Conservation (phyloP, 2,888 invertebrate species). For the Glyphotaelius pellucidus region DNA sequence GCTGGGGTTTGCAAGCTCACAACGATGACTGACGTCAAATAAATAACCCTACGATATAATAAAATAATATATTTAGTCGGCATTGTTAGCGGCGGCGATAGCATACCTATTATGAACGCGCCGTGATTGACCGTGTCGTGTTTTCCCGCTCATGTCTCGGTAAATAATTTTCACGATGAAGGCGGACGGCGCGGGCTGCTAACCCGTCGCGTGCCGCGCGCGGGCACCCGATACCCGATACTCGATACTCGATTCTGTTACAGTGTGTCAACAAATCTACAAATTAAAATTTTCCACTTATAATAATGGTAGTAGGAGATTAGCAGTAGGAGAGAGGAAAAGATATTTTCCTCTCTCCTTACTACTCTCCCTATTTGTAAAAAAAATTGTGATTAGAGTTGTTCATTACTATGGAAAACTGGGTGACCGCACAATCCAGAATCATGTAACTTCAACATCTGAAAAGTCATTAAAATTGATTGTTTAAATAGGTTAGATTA, state of each 20-base stretch:
- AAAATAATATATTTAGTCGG: background rate
- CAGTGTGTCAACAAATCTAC: background rate
- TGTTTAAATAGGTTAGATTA: no score
- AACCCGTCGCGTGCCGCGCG: slow-evolving; percentile 33
- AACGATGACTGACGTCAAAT: background rate
- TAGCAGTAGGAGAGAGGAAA: no score
- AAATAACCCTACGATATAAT: background rate
- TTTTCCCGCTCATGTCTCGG: slow-evolving; percentile 31
- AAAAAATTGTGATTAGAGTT: no score
- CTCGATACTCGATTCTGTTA: background rate
- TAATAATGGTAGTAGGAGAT: no score
- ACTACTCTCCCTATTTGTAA: no score
- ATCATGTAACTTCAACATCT: no score
- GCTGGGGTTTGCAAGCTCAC: background rate
- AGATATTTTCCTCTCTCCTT: no score
- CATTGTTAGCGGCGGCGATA: background rate
- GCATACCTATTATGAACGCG: background rate
- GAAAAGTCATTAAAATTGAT: no score
- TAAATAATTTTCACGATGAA: slow-evolving; percentile 44
- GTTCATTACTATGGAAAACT: no score
- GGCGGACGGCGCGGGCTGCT: no score
- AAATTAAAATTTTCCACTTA: no score
- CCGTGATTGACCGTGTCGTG: slow-evolving; percentile 33
- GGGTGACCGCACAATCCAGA: no score
- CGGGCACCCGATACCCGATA: background rate